Evolutionary conservation across 2,797 vertebrate species (phyloP), one percentile per base, ranked within the genome.

Genomic region (Protonibea diacanthus): DNA sequence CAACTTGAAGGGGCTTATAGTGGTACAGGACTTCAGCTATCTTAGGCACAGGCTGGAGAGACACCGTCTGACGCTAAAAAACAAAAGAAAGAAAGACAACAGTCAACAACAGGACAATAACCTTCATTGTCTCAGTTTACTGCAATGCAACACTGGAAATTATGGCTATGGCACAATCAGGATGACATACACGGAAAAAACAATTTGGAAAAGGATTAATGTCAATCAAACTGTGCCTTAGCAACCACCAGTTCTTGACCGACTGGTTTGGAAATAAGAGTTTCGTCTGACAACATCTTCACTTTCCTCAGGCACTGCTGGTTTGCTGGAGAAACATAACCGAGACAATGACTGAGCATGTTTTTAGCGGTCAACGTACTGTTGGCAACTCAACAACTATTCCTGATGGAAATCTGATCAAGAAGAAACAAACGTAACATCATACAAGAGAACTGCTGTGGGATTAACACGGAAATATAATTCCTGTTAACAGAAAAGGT

Each of bases 21-120:
- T 94, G 91, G 86, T 98, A 99, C 9, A 99, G 91, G 56, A 92
- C 89, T 87, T 99, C 98, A 71, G 97, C 95, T 61, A 98, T 85
- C 87, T 91, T 96, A 2, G 95, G 92, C 72, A 97, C 82, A 8
- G 97, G 94, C 86, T 96, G 94, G 70, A 98, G 94, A 60, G 96
- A 97, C 93, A 99, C 96, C 1, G 96, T 96, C 78, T 99, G 97
- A 85, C 95, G 93, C 98, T 99, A 33, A 60, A 68, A 25, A 62
- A 52, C 13, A 60, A 60, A 11, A 74, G 66, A 61, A 8, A 52
- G 5, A 77, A 17, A 58, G 17, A 72, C 1, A 57, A 66, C 13
- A 69, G 23, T 84, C 7, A 85, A 71, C 33, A 79, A 38, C 0
- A 27, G 48, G 14, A 91, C 78, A 85, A 83, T 76, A 44, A 87